These are phyloP conservation scores for Brachionus koreanus DNA, from an alignment of 1,140 invertebrate species.

Conservation along the genomic window DNA sequence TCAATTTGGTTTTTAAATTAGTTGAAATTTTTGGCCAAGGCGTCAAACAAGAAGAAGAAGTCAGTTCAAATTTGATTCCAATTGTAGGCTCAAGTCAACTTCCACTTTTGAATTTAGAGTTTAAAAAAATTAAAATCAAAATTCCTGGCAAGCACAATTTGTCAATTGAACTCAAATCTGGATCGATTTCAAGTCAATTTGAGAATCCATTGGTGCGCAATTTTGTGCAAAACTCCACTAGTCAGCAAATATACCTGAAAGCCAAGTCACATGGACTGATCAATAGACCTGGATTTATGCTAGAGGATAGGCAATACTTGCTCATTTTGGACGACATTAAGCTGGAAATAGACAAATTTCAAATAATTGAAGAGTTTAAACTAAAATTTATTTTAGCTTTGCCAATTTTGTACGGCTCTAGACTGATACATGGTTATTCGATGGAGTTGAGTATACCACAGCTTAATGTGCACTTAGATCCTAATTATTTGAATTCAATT, in stretches of 20 bases:
- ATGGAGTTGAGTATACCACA: conserved; percentile 2
- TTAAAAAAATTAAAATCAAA: not conserved
- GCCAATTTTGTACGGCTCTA: not conserved
- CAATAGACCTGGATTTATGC: conserved; percentile 13
- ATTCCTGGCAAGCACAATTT: not conserved
- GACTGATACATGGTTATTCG: conserved; percentile 33
- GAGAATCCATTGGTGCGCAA: conserved; percentile 25
- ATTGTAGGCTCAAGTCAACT: not conserved
- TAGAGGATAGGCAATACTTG: conserved; percentile 39
- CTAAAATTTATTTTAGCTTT: not conserved
- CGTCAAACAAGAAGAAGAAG: too few relatives aligned
- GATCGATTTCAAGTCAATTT: not conserved
- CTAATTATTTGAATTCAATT: not conserved
- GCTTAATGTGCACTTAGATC: not conserved
- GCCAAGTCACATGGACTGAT: not conserved
- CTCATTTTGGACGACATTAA: not conserved
- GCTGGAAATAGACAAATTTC: not conserved
- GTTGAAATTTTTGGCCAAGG: not conserved
- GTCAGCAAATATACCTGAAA: not conserved
- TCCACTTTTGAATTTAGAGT: not conserved
- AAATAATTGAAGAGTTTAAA: not conserved
- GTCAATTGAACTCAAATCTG: not conserved
- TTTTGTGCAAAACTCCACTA: conserved; percentile 14
- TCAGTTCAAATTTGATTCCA: not conserved
- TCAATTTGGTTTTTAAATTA: not conserved